These are phyloP conservation scores for Coronaproctus castanopsis DNA, from an alignment of 2,888 invertebrate species.

Conservation along the genomic window DNA sequence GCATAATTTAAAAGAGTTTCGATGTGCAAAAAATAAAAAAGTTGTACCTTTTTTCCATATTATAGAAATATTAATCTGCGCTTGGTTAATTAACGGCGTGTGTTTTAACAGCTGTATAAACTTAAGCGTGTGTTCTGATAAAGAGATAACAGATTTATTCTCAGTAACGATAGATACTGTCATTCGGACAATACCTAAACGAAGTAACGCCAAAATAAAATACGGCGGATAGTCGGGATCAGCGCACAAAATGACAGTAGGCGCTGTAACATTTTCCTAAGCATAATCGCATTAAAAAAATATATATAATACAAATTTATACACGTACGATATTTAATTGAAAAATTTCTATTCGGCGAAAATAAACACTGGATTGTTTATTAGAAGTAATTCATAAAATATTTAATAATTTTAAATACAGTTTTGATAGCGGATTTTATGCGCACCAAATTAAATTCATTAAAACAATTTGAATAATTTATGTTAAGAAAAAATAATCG, in stretches of 20 bases:
- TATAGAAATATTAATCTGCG: not conserved
- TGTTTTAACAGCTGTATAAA: not conserved
- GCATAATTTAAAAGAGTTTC: no score
- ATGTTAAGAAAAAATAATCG: no score
- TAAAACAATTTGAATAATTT: no score
- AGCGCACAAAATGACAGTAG: conserved; percentile 43
- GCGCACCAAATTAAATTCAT: no score
- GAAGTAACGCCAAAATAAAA: conserved; percentile 38
- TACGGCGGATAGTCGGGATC: conserved; percentile 44
- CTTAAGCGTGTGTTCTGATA: not conserved
- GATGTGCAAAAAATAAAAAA: no score
- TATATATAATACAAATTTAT: no score
- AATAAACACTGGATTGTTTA: no score
- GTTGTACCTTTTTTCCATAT: not conserved
- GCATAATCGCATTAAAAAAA: not conserved
- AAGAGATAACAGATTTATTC: not conserved
- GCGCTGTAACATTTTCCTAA: conserved; percentile 22
- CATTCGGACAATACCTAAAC: not conserved
- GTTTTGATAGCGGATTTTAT: no score
- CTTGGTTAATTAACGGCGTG: not conserved
- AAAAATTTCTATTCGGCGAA: no score
- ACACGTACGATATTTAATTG: no score
- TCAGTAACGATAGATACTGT: not conserved
- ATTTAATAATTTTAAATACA: no score
- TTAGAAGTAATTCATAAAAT: no score